Evolutionary conservation across 2,888 invertebrate species (phyloP).

Genomic region (Aradus depressus): DNA sequence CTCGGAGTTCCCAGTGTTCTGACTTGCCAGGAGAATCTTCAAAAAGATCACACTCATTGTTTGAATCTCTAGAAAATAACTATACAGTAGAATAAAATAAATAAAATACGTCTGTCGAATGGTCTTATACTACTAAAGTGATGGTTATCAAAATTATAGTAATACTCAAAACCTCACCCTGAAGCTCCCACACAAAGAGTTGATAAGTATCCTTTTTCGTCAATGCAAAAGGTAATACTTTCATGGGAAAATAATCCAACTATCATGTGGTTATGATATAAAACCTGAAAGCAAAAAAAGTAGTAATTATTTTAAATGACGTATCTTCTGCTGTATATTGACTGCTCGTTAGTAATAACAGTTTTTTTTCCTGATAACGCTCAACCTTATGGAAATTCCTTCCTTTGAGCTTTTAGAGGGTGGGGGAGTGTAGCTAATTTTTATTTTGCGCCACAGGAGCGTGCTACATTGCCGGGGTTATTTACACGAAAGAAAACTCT

Average conservation of each 20-base stretch:
- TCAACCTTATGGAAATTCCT: too few species aligned
- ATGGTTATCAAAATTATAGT: background rate
- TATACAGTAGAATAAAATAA: background rate
- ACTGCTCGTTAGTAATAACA: too few species aligned
- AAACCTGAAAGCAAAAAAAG: background rate
- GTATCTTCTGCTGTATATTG: too few species aligned
- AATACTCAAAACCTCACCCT: background rate
- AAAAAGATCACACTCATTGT: slow-evolving; percentile 8
- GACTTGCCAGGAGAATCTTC: slow-evolving; percentile 11
- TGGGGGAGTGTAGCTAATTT: too few species aligned
- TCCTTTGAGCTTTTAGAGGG: too few species aligned
- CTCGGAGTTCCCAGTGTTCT: slow-evolving; percentile 5
- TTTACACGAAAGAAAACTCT: too few species aligned
- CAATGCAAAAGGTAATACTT: slow-evolving; percentile 1
- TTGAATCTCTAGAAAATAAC: slow-evolving; percentile 4
- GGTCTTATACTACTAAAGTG: background rate
- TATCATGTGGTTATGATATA: background rate
- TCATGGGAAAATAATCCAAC: slow-evolving; percentile 2
- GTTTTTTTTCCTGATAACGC: too few species aligned
- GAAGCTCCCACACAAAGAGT: background rate
- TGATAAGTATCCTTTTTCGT: slow-evolving; percentile 1
- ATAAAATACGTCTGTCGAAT: background rate
- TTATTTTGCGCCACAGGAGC: too few species aligned
- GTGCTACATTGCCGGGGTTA: too few species aligned
- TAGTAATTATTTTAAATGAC: too few species aligned